Percentiles rank a stretch among this genome's conserved stretches.
These are phyloP conservation scores for Anomalospiza imberbis DNA, from an alignment of 2,797 vertebrate species.

Conservation along the genomic window DNA sequence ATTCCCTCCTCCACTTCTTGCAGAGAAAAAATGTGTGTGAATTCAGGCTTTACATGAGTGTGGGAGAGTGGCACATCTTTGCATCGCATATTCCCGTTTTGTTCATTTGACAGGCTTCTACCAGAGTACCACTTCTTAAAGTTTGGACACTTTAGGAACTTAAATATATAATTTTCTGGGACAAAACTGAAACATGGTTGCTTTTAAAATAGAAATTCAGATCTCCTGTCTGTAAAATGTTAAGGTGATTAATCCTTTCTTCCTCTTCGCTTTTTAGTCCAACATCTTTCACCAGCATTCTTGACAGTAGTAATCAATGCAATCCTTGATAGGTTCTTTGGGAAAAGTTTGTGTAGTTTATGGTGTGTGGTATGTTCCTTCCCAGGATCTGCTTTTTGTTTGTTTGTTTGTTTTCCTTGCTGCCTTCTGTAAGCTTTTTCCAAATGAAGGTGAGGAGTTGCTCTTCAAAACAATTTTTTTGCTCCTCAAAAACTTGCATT, in stretches of 20 bases:
- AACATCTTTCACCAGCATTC: neutral
- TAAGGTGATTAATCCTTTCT: neutral
- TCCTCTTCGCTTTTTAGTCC: neutral
- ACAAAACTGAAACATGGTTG: neutral
- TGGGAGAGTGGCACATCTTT: neutral
- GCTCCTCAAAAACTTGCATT: neutral
- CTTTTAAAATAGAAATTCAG: neutral
- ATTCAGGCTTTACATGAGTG: neutral
- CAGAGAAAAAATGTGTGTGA: accelerated
- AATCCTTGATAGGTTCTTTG: neutral
- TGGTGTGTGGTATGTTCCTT: neutral
- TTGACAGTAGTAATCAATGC: neutral
- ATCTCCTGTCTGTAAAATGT: neutral
- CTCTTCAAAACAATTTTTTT: neutral
- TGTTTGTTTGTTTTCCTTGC: neutral
- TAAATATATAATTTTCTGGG: neutral
- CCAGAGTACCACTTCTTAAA: neutral
- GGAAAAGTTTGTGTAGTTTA: neutral
- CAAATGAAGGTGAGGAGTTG: neutral
- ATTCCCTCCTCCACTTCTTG: neutral
- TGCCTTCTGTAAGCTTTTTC: neutral
- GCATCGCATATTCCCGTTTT: neutral
- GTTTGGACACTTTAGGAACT: neutral
- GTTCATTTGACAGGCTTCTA: neutral
- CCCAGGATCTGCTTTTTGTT: neutral